Evolutionary conservation across 2,113 vertebrate species (phyloP).

Genomic region (Sceloporus tristichus): DNA sequence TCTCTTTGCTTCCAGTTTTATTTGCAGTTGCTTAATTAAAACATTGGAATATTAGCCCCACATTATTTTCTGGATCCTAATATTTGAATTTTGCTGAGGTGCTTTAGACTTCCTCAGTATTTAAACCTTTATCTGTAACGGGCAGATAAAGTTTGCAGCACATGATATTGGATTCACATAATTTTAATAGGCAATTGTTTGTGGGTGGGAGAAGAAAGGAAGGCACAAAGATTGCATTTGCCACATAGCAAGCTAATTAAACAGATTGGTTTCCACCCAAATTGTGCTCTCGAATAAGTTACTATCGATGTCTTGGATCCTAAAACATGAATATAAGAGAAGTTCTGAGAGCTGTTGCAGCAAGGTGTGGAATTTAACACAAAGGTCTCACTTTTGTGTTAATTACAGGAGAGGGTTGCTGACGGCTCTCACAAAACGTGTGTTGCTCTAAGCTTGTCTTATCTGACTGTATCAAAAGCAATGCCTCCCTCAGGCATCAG

Average conservation of each 20-base stretch:
- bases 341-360: conserved; percentile 63
- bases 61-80: conserved; percentile 76
- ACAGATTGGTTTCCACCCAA: conserved; percentile 47
- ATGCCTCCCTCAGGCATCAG: conserved; percentile 70
- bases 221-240: background rate
- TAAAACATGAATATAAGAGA: conserved; percentile 59
- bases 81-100: conserved; percentile 69
- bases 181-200: conserved; percentile 58
- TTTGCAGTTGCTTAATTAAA: conserved; percentile 74
- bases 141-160: conserved; percentile 57
- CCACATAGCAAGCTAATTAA: conserved; percentile 68
- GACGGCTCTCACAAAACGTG: conserved; percentile 27
- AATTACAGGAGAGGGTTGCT: conserved; percentile 59
- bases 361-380: conserved; percentile 76
- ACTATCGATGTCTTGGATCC: conserved; percentile 43
- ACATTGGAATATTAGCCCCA: conserved; percentile 69
- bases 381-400: conserved; percentile 59
- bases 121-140: conserved; percentile 77
- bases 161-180: conserved; percentile 55
- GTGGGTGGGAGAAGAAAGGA: background rate
- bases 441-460: background rate
- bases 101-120: conserved; percentile 55
- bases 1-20: conserved; percentile 66
- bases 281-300: conserved; percentile 24
- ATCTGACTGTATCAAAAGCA: background rate